Evolutionary conservation across 2,113 vertebrate species (phyloP).

Genomic region (Platichthys stellatus): DNA sequence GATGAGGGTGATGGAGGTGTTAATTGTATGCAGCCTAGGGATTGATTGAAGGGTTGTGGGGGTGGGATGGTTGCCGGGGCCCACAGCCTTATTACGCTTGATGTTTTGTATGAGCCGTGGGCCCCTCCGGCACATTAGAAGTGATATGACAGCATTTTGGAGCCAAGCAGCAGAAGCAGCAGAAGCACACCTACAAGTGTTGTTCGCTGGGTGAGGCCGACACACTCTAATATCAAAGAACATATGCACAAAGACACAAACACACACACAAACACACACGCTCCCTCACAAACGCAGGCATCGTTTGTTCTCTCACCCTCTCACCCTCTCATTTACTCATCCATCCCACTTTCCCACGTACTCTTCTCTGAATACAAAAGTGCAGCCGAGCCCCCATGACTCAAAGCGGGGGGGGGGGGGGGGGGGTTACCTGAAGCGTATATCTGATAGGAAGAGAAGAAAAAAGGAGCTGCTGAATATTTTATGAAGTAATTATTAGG

Average conservation of each 20-base stretch:
- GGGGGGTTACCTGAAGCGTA: constrained; percentile 22
- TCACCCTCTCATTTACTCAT: constrained; percentile 9
- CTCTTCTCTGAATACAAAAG: constrained; percentile 45
- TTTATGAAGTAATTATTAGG: constrained; percentile 61
- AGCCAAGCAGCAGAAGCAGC: constrained; percentile 1
- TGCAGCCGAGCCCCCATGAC: constrained; percentile 3
- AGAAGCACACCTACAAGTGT: constrained; percentile 18
- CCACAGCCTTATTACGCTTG: constrained; percentile 42
- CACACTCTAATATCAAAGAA: constrained; percentile 31
- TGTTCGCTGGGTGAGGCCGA: not conserved
- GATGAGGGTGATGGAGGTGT: constrained; percentile 54
- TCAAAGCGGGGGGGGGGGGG: constrained; percentile 10
- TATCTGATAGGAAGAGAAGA: constrained; percentile 31
- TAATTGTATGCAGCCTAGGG: constrained; percentile 60
- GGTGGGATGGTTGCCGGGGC: not conserved
- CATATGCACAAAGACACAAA: constrained; percentile 8
- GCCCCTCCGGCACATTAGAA: constrained; percentile 53
- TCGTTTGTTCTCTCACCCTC: not conserved
- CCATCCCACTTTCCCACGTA: constrained; percentile 16
- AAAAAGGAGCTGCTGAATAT: constrained; percentile 61
- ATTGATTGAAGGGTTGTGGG: constrained; percentile 49
- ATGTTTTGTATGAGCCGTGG: constrained; percentile 39
- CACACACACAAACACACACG: not conserved
- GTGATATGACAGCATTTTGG: constrained; percentile 58
- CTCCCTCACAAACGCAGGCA: no score